Conservation (phyloP, 2,113 vertebrate genomes). For the Phyllostomus discolor region DNA sequence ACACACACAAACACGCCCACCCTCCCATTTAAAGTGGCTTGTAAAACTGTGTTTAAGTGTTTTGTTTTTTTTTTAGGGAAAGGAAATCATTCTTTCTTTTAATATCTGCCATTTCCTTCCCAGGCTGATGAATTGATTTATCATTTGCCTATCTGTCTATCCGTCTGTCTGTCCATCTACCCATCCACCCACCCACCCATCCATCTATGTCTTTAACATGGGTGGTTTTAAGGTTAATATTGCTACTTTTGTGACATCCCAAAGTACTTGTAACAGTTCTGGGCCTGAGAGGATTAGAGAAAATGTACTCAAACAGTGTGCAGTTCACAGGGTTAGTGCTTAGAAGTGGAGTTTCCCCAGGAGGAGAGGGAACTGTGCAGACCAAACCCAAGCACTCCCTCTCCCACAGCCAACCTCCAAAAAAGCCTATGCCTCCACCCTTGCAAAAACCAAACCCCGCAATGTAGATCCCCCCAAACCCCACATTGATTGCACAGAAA, state of each 20-base stretch:
- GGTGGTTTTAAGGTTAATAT: slow-evolving; percentile 22
- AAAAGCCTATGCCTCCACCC: background rate
- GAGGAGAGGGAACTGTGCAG: background rate
- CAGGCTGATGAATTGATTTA: background rate
- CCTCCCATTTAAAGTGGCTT: background rate
- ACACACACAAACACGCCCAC: background rate
- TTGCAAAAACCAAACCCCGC: background rate
- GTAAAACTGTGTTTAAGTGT: background rate
- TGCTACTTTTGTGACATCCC: background rate
- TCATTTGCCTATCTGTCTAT: background rate
- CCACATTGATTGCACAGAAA: background rate
- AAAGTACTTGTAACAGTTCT: background rate
- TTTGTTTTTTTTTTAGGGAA: background rate
- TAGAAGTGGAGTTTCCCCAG: background rate
- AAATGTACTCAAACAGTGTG: background rate
- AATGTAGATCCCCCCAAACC: background rate
- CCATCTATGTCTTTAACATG: background rate
- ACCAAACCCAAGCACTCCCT: background rate
- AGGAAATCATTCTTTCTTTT: background rate
- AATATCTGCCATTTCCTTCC: background rate
- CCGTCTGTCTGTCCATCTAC: background rate
- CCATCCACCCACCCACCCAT: background rate
- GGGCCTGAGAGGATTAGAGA: background rate
- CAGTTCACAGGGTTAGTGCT: background rate
- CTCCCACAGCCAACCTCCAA: too few relatives aligned